Evolutionary conservation across 2,113 vertebrate genomes (phyloP), one percentile per base, ranked within the genome.

Genomic region (Nesogale talazaci): DNA sequence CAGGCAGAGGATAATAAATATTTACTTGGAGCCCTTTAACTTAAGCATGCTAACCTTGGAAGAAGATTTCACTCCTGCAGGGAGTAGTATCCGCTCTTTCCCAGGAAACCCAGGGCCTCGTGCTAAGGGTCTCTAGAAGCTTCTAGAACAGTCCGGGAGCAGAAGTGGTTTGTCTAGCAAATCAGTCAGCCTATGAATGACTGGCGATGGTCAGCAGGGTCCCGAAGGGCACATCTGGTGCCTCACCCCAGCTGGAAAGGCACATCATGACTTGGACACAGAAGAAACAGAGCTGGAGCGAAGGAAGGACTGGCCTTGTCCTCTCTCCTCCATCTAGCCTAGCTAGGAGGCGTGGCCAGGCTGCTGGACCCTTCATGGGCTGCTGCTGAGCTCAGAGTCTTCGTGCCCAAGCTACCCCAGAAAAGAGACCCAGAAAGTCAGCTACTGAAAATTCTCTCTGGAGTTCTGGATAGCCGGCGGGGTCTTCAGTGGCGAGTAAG

Each of bases 11-110:
- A 42, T 80, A 86, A 91, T 34, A 92, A 90, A 94, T 92, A 90
- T 95, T 94, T 90, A 91, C 93, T 94, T 52, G 46, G 76, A 89
- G 77, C 36, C 10, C 90, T 94, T 96, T 82, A 38, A 67, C 74
- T 81, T 84, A 89, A 89, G 92, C 95, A 96, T 94, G 81, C 91
- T 96, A 86, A 95, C 95, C 91, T 36, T 91, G 42, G 92, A 91
- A 82, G 80, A 86, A 90, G 89, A 92, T 34, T 63, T 75, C 25
- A 83, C 80, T 93, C 85, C 78, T 93, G 72, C 56, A 84, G 3
- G 42, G 90, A 86, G 40, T 59, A 77, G 78, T 36, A 57, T 83
- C 42, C 8, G 36, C 34, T 95, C 94, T 77, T 91, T 91, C 67
- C 52, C n/a, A 90, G 82, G 77, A 92, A 34, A 40, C 31, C 75